Conservation (phyloP, 2,113 vertebrate species). For the Elephantulus edwardii region DNA sequence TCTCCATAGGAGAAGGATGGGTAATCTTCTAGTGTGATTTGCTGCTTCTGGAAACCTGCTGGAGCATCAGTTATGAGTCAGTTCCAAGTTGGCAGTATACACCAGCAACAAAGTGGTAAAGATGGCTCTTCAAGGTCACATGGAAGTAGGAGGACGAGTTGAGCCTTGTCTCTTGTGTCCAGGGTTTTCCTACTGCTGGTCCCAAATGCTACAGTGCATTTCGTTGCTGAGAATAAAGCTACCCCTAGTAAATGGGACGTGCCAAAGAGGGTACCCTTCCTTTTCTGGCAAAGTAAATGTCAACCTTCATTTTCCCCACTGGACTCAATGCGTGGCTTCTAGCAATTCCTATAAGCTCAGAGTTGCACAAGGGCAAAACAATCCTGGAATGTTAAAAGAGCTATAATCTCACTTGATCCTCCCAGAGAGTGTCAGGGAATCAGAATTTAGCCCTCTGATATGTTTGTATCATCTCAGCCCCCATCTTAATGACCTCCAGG, state of each 20-base stretch:
- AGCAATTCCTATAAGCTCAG: neutral
- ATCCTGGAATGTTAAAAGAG: neutral
- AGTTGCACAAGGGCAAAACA: neutral
- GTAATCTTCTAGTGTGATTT: no score
- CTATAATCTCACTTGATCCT: constrained; percentile 25
- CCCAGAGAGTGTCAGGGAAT: neutral
- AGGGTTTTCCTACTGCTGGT: neutral
- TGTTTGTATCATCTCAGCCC: neutral
- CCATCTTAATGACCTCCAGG: neutral
- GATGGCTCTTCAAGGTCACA: neutral
- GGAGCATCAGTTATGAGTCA: no score
- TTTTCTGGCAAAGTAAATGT: neutral
- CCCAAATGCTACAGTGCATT: no score
- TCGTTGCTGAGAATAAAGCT: neutral
- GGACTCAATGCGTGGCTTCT: neutral
- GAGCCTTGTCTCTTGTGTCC: neutral
- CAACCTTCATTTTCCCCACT: neutral
- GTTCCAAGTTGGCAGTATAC: no score
- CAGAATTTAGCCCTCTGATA: neutral
- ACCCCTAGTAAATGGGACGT: no score
- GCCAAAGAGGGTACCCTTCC: neutral
- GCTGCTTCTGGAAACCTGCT: no score
- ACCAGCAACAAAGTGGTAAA: neutral
- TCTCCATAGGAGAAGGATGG: no score
- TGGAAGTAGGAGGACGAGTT: neutral